Percentiles rank a stretch among this genome's conserved stretches.
phyloP scores from a whole-genome alignment of 2,888 invertebrate species.

The Drosophila infuscata region DNA sequence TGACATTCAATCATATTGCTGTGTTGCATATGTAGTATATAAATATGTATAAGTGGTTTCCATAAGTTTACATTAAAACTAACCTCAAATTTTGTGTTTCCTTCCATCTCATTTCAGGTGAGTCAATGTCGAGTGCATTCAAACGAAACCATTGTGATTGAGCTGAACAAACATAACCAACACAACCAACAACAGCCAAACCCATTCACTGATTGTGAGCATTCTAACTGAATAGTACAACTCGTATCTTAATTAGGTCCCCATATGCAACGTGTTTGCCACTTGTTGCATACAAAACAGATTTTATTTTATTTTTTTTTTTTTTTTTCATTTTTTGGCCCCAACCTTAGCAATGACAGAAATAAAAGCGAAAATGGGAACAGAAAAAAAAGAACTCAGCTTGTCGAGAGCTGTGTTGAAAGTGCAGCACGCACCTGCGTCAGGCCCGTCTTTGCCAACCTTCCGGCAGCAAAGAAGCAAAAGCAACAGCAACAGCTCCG shows the following conservation, averaged over 20 bases:
- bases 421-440: constrained; percentile 45
- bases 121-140: constrained; percentile 47
- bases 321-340: background rate
- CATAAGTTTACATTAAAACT: constrained; percentile 27
- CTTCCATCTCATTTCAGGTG: constrained; percentile 52
- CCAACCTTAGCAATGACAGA: background rate
- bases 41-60: constrained; percentile 4
- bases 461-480: constrained; percentile 26
- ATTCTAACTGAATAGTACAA: constrained; percentile 16
- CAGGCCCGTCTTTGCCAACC: constrained; percentile 16
- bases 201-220: constrained; percentile 16
- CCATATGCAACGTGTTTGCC: constrained; percentile 38
- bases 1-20: background rate
- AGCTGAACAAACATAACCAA: constrained; percentile 4
- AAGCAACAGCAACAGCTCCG: constrained; percentile 6
- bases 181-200: background rate
- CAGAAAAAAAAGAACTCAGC: constrained; percentile 1
- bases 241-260: constrained; percentile 44
- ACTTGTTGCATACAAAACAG: constrained; percentile 48
- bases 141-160: constrained; percentile 36
- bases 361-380: constrained; percentile 7
- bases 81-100: constrained; percentile 36
- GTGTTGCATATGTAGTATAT: background rate
- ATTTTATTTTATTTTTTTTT: background rate
- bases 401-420: constrained; percentile 1